A percentile compares a stretch with the other conserved stretches of the same genome.
Evolutionary conservation across 2,797 vertebrate species (phyloP).

Genomic region (Argya squamiceps): DNA sequence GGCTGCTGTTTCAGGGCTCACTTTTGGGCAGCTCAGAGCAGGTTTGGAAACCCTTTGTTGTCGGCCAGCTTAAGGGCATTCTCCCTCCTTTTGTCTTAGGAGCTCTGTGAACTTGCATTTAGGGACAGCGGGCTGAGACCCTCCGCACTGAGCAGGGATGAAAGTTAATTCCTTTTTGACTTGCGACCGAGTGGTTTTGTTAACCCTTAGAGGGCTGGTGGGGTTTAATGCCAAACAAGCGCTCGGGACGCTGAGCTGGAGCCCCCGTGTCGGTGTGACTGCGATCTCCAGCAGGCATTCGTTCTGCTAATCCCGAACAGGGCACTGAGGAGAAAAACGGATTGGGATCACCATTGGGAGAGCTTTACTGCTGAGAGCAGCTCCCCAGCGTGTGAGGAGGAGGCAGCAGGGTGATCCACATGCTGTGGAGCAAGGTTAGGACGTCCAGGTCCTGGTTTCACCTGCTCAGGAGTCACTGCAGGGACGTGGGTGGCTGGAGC

Average conservation of each 20-base stretch:
- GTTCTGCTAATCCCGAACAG: neutral
- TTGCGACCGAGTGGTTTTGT: neutral
- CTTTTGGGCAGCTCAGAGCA: conserved; percentile 17
- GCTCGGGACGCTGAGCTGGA: neutral
- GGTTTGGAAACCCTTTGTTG: neutral
- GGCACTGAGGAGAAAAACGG: neutral
- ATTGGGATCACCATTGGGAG: neutral
- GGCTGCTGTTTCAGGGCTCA: neutral
- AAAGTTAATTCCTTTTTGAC: conserved; percentile 71
- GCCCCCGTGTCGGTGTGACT: neutral
- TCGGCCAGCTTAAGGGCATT: neutral
- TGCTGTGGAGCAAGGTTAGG: neutral
- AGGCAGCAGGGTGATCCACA: neutral
- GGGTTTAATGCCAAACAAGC: neutral
- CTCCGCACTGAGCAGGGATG: neutral
- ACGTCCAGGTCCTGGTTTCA: neutral
- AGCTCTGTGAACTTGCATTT: neutral
- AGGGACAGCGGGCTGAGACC: neutral
- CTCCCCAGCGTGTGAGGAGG: neutral
- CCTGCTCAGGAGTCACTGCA: neutral
- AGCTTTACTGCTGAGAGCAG: neutral
- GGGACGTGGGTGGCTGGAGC: neutral
- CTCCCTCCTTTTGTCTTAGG: neutral
- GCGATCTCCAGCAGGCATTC: neutral
- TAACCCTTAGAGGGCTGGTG: conserved; percentile 45